Conservation (phyloP, 2,888 invertebrate genomes). For the Eudemis profundana region DNA sequence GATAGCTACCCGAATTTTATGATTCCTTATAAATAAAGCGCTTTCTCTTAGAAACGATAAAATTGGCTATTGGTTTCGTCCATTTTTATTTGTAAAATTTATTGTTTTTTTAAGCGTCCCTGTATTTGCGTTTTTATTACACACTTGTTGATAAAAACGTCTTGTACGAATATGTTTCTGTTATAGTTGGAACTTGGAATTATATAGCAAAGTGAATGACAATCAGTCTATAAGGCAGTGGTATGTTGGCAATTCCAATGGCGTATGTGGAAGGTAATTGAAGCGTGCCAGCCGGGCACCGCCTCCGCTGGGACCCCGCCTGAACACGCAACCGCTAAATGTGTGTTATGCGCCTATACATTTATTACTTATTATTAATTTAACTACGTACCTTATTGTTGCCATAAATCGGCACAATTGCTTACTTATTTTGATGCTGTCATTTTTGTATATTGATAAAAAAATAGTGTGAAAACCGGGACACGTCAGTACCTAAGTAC, state of each 20-base stretch:
- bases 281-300: conserved; percentile 66
- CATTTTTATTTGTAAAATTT: conserved; percentile 41
- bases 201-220: conserved; percentile 62
- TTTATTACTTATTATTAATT: conserved; percentile 40
- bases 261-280: conserved; percentile 75
- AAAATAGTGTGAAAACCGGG: conserved; percentile 5
- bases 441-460: conserved; percentile 13
- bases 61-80: conserved; percentile 39
- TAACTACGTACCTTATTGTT: conserved; percentile 23
- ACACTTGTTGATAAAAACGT: conserved; percentile 25
- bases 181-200: conserved; percentile 50
- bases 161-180: conserved; percentile 40
- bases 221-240: conserved; percentile 57
- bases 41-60: conserved; percentile 42
- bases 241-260: conserved; percentile 67
- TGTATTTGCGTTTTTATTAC: conserved; percentile 34
- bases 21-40: conserved; percentile 47
- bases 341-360: conserved; percentile 37
- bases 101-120: conserved; percentile 36
- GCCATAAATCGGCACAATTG: conserved; percentile 18
- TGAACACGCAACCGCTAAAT: conserved; percentile 43
- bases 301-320: conserved; percentile 63
- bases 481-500: too few species aligned
- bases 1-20: conserved; percentile 45
- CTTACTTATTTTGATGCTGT: conserved; percentile 9